Conservation (phyloP, 2,888 invertebrate genomes). For the Amblyjoppa fuscipennis region DNA sequence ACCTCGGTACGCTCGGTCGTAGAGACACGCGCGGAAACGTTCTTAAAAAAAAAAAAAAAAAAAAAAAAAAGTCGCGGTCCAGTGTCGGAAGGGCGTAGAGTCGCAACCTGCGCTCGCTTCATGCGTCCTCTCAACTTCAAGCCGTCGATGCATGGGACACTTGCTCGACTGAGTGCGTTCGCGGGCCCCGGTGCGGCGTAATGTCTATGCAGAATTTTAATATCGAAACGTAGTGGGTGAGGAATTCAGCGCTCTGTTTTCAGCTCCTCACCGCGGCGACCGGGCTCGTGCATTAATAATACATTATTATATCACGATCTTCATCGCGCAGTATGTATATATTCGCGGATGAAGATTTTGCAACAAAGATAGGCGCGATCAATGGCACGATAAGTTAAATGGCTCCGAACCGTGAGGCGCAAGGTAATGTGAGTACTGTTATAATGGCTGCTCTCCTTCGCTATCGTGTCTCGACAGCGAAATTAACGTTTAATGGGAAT, state of each 20-base stretch:
- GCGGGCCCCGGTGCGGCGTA: neutral
- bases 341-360: too few relatives aligned
- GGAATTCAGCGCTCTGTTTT: neutral
- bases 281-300: neutral
- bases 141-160: neutral
- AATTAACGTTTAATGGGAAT: constrained; percentile 76
- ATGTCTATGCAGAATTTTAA: neutral
- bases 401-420: constrained; percentile 19
- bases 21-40: constrained; percentile 19
- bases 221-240: neutral
- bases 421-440: constrained; percentile 6
- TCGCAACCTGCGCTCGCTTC: too few relatives aligned
- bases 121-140: too few relatives aligned
- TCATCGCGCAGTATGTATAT: neutral
- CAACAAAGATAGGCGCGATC: neutral
- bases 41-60: neutral
- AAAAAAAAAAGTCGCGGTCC: too few relatives aligned
- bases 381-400: constrained; percentile 47
- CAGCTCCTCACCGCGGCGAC: too few relatives aligned
- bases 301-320: neutral
- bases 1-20: constrained; percentile 35
- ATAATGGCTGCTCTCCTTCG: constrained; percentile 25
- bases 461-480: constrained; percentile 64
- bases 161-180: neutral
- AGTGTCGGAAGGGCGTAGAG: too few relatives aligned